A percentile compares a stretch with the other conserved stretches of the same genome.
Evolutionary conservation across 1,140 invertebrate species (phyloP).

Genomic region (Neodiprion fabricii): DNA sequence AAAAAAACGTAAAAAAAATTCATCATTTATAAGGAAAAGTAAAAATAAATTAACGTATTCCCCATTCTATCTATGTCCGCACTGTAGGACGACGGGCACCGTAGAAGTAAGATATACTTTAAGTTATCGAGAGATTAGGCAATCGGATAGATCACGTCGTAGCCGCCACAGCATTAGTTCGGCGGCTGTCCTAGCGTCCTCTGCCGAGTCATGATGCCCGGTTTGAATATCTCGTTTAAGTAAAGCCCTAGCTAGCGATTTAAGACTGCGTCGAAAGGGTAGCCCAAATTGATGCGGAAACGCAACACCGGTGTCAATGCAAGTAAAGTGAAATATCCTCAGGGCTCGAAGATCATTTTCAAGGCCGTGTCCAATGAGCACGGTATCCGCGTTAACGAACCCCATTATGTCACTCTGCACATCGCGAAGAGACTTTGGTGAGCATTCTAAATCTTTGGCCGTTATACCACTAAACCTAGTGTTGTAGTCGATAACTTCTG

Average conservation of each 20-base stretch:
- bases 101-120: too few species aligned
- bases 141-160: slow-evolving; percentile 60
- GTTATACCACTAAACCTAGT: slow-evolving; percentile 87
- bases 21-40: too few species aligned
- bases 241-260: slow-evolving; percentile 72
- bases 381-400: slow-evolving; percentile 82
- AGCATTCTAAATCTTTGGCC: slow-evolving; percentile 66
- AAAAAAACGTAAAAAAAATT: too few species aligned
- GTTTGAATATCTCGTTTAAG: slow-evolving; percentile 82
- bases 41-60: too few species aligned
- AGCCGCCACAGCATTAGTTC: slow-evolving; percentile 83
- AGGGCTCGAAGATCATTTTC: slow-evolving; percentile 92
- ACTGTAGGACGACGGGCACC: too few species aligned
- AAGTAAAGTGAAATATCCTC: slow-evolving; percentile 80
- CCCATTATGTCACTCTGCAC: slow-evolving; percentile 86
- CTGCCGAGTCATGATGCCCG: slow-evolving; percentile 80
- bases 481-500: slow-evolving; percentile 83
- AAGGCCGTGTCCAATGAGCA: slow-evolving; percentile 92
- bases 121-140: too few species aligned
- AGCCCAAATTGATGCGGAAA: slow-evolving; percentile 84
- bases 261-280: slow-evolving; percentile 80
- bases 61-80: too few species aligned
- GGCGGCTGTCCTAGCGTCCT: slow-evolving; percentile 86
- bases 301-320: slow-evolving; percentile 87
- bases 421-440: slow-evolving; percentile 73